Evolutionary conservation across 1,140 invertebrate species (phyloP).

Genomic region (Drosophila malerkotliana): DNA sequence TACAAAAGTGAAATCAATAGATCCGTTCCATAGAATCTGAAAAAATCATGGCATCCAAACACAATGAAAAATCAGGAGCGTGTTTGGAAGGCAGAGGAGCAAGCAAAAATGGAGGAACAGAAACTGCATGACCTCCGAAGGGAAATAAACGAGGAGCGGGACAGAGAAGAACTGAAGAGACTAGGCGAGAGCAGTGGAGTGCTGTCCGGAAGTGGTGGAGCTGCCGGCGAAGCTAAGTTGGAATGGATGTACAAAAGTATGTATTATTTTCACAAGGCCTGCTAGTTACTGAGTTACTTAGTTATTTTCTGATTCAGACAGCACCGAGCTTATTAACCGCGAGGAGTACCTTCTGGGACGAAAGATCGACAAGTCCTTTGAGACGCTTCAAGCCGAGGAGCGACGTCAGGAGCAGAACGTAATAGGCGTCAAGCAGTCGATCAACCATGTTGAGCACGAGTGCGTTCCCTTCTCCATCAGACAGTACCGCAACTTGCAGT

Average conservation of each 20-base stretch:
- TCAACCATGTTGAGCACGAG: conserved; percentile 90
- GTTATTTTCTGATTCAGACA: conserved; percentile 40
- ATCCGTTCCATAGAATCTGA: conserved; percentile 86
- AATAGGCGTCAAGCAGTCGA: conserved; percentile 83
- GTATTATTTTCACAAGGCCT: not conserved
- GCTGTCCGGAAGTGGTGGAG: conserved; percentile 84
- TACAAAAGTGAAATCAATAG: not conserved
- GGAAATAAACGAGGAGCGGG: conserved; percentile 88
- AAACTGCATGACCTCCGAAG: conserved; percentile 88
- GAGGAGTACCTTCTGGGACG: conserved; percentile 96
- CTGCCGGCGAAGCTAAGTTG: conserved; percentile 87
- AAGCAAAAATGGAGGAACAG: conserved; percentile 88
- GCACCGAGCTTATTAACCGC: conserved; percentile 86
- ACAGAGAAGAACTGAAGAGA: conserved; percentile 88
- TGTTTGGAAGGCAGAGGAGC: conserved; percentile 91
- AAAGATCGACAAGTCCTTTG: conserved; percentile 93
- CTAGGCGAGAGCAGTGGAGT: conserved; percentile 86
- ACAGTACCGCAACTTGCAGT: conserved; percentile 70
- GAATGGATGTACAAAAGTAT: conserved; percentile 96
- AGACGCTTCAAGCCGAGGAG: conserved; percentile 87
- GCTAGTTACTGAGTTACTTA: not conserved
- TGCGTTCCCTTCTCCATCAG: conserved; percentile 90
- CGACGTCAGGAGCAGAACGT: conserved; percentile 84
- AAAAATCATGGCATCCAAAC: conserved; percentile 92
- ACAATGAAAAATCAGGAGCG: conserved; percentile 91